Conservation (phyloP, 2,888 invertebrate species). For the Antheraea yamamai region DNA sequence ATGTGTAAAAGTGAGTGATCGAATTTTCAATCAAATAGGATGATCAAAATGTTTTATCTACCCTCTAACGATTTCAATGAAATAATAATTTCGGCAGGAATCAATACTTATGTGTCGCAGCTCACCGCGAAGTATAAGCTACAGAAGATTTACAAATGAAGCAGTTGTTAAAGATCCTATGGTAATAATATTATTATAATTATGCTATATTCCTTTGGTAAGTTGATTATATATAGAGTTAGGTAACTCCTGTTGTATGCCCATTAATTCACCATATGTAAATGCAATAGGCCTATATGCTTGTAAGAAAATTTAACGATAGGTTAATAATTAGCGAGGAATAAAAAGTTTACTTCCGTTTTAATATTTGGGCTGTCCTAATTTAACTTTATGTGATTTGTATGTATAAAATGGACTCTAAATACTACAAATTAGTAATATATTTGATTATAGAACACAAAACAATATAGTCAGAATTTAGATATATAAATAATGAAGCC, state of each 20-base stretch:
- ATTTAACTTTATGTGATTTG: too few species aligned
- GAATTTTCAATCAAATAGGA: too few species aligned
- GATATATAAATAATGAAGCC: neutral
- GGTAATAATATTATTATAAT: slow-evolving; percentile 48
- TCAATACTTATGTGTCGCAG: slow-evolving; percentile 92
- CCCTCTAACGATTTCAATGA: neutral
- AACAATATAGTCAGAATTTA: neutral
- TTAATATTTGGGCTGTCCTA: too few species aligned
- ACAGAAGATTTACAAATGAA: slow-evolving; percentile 88
- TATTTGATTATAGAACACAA: neutral
- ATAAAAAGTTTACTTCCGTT: too few species aligned
- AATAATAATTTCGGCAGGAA: slow-evolving; percentile 68
- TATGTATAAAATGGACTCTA: too few species aligned
- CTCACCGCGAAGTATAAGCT: slow-evolving; percentile 94
- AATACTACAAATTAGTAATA: too few species aligned
- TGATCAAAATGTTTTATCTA: neutral
- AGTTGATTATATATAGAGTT: neutral
- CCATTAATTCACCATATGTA: neutral
- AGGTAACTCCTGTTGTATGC: neutral
- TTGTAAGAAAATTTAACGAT: too few species aligned
- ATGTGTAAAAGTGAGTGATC: slow-evolving; percentile 85
- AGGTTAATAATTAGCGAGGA: too few species aligned
- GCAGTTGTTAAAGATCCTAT: slow-evolving; percentile 64
- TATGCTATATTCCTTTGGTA: neutral
- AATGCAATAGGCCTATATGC: too few species aligned